Evolutionary conservation across 2,797 vertebrate genomes (phyloP), one percentile per base, ranked within the genome.

Genomic region (Enoplosus armatus): DNA sequence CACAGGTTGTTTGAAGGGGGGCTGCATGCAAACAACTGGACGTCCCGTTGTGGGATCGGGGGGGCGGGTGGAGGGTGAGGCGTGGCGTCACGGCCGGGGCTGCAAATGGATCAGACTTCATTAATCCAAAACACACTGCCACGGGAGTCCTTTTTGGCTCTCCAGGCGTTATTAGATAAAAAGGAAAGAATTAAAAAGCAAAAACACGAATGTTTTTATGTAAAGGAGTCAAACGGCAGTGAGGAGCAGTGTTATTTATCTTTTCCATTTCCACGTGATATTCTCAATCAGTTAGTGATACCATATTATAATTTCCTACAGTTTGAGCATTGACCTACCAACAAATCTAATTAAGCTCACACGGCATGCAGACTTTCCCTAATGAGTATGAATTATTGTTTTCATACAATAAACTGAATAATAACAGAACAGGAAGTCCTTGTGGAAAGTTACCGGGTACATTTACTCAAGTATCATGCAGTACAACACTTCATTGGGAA

Each of bases 1-100:
- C 70, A 86, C 88, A 90, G 81, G 89, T 90, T 88, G 81, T 66
- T 35, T n/a, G 60, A 22, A 64, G 59, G 77, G 66, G 69, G 45
- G 56, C 71, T 26, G 68, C 51, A 6, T 43, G 11, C 11, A 69
- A 75, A 84, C 79, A 68, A 82, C 80, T 80, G 84, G 82, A 89
- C 77, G 84, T 85, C 86, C 86, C 61, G 53, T 62, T 58, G 33
- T 1, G 51, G 75, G 53, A 64, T 48, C 24, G 41, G 0, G 29
- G 20, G 4, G 51, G 3, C 31, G 4, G 20, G n/a, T 5, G 64
- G 37, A n/a, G 39, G 27, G 8, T 3, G 45, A 5, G n/a, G 18
- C 5, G 33, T 85, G 87, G 86, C 85, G 80, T 89, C 84, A 84
- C 22, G 8, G 43, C 47, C 0, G 5, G 31, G 37, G 31, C 55